A percentile compares a stretch with the other conserved stretches of the same genome.
These are phyloP conservation scores for Ormyrus nitidulus DNA, from an alignment of 2,888 invertebrate species.

Conservation along the genomic window DNA sequence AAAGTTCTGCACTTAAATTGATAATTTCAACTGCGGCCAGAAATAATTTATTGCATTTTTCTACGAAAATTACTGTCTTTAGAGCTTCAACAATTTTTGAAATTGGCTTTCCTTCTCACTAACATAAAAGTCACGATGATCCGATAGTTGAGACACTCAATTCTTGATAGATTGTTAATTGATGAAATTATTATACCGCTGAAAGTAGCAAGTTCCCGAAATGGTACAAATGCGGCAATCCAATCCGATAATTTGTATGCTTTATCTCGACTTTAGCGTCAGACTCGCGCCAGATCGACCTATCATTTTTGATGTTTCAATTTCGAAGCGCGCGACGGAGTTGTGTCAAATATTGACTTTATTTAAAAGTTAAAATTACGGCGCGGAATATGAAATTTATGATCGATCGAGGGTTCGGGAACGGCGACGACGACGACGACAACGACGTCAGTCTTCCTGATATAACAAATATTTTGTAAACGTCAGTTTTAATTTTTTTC, in stretches of 20 bases:
- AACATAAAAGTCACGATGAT: too few species aligned
- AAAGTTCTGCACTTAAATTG: constrained; percentile 25
- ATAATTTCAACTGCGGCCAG: constrained; percentile 22
- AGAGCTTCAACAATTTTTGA: background rate
- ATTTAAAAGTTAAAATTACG: constrained; percentile 53
- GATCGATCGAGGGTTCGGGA: constrained; percentile 41
- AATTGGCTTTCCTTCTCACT: too few species aligned
- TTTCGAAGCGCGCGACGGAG: constrained; percentile 25
- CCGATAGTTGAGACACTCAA: too few species aligned
- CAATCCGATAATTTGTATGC: constrained; percentile 40
- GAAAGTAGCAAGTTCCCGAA: background rate
- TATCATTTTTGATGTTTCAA: constrained; percentile 47
- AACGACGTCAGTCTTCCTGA: constrained; percentile 31
- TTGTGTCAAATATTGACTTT: constrained; percentile 53
- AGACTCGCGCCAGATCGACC: constrained; percentile 4
- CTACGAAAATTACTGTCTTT: background rate
- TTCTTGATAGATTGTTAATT: too few species aligned
- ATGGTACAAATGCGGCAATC: background rate
- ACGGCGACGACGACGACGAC: background rate
- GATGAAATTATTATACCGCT: too few species aligned
- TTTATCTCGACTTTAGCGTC: constrained; percentile 6
- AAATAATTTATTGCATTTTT: constrained; percentile 14
- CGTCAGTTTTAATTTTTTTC: constrained; percentile 37
- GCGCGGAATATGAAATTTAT: constrained; percentile 49
- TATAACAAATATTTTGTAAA: constrained; percentile 49